Base-by-base conservation (phyloP, 2,888 invertebrate species). In the Chloroclystis v-ata region DNA sequence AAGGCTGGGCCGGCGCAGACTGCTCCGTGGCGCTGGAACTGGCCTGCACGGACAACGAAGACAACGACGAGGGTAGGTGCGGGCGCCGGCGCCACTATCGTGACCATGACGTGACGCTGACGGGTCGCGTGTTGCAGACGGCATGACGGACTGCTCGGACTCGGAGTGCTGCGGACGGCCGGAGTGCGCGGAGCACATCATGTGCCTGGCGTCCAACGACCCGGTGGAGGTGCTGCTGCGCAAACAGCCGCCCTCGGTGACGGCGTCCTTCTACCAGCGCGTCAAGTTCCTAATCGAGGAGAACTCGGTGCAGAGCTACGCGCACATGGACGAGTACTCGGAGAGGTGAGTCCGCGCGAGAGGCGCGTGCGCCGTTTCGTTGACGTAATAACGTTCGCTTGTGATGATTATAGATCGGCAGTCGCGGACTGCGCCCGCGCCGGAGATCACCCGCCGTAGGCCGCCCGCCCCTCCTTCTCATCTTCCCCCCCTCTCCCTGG, bases 281-380 rank as follows among this genome's bases (percentile, higher is more conserved):
- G 97, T 98, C 82, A 96, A 97, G 79, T 99, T 99, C 89, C 92
- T 99, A 63, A 97, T 99, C 59, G 98, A 99, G 89, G 97, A 98
- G 82, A 97, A 98, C 83, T 97, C 97, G 57, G 98, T 99, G 51
- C 99, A 99, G 88, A 97, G 96, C 73, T 99, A 99, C 87, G 97
- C 98, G 40, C 97, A 97, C 79, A 94, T 95, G 91, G 95, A 96
- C 87, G 97, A 98, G 87, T 99, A 98, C 90, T 97, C 97, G 74
- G 97, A 98, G 90, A 97, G 97, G 98, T 98, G 92, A 93, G 94
- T 92, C 82, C 72, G 58, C 61, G 47, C n/a, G n/a, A n/a, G n/a
- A n/a, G 44, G 49, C 45, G 56, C 60, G 61, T 9, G 8, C 28
- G 10, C 9, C 10, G 10, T 10, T 2, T 1, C 10, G 10, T 2